phyloP scores from a whole-genome alignment of 2,797 vertebrate species.

The Esox masquinongy region DNA sequence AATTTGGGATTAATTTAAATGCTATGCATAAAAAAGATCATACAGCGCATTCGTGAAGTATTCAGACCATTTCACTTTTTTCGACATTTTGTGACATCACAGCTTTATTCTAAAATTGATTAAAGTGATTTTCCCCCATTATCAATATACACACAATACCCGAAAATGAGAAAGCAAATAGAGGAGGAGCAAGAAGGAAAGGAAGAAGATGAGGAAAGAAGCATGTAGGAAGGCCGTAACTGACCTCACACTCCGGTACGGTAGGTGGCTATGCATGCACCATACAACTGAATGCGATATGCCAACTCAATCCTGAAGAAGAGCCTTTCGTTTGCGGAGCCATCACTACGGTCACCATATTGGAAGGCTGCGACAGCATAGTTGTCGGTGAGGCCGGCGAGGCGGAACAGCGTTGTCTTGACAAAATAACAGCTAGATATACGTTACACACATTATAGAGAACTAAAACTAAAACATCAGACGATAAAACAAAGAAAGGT shows the following conservation, averaged over 20 bases:
- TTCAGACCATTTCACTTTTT: too few relatives aligned
- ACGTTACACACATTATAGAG: constrained; percentile 45
- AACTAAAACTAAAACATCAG: constrained; percentile 31
- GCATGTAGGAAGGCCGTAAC: background rate
- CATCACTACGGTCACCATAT: background rate
- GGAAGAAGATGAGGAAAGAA: background rate
- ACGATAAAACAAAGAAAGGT: constrained; percentile 66
- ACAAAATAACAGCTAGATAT: constrained; percentile 46
- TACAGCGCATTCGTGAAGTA: too few relatives aligned
- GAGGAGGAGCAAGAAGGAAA: background rate
- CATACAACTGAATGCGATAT: background rate
- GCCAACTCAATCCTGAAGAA: background rate
- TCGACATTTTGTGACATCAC: too few relatives aligned
- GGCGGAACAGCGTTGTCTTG: constrained; percentile 22
- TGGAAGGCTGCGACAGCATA: background rate
- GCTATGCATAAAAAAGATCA: background rate
- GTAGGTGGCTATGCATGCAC: too few relatives aligned
- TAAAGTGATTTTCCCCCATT: too few relatives aligned
- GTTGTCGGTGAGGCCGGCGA: constrained; percentile 53
- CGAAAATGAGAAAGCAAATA: too few relatives aligned
- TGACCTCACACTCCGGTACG: too few relatives aligned
- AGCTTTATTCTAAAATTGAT: too few relatives aligned
- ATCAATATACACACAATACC: too few relatives aligned
- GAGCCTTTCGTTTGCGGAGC: background rate
- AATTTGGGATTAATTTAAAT: background rate